phyloP scores from a whole-genome alignment of 2,888 invertebrate species.

The Baccha elongata region DNA sequence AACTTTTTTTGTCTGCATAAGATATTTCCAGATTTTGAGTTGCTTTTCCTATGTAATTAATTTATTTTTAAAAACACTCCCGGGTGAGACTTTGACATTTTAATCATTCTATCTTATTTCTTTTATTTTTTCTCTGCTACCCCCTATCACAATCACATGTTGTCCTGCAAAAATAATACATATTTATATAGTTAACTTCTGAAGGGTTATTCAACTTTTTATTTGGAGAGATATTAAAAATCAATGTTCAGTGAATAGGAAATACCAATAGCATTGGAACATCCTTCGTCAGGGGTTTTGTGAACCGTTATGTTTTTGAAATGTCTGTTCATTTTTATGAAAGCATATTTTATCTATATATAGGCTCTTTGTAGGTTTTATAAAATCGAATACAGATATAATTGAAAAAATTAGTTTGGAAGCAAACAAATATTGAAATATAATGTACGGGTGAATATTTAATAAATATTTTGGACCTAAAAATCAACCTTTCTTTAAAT shows the following conservation, averaged over 20 bases:
- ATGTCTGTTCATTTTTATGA: background rate
- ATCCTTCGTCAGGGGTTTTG: conserved; percentile 54
- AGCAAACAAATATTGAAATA: too few relatives aligned
- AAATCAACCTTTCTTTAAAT: too few relatives aligned
- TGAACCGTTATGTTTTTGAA: conserved; percentile 36
- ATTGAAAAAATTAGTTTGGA: too few relatives aligned
- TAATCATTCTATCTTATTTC: background rate
- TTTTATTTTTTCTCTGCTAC: background rate
- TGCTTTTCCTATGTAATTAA: conserved; percentile 22
- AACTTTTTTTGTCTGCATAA: background rate
- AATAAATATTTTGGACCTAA: too few relatives aligned
- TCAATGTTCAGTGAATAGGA: conserved; percentile 44
- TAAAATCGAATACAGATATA: too few relatives aligned
- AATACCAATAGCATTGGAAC: conserved; percentile 15
- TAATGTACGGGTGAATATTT: too few relatives aligned
- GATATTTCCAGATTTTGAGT: background rate
- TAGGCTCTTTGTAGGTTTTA: too few relatives aligned
- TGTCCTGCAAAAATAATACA: background rate
- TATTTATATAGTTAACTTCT: conserved; percentile 22
- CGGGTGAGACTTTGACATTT: background rate
- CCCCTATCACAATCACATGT: conserved; percentile 2
- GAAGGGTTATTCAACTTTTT: conserved; percentile 15
- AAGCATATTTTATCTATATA: too few relatives aligned
- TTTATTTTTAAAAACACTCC: too few relatives aligned
- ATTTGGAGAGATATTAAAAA: conserved; percentile 31